Conservation (phyloP, 2,113 vertebrate species). For the Aleadryas rufinucha region DNA sequence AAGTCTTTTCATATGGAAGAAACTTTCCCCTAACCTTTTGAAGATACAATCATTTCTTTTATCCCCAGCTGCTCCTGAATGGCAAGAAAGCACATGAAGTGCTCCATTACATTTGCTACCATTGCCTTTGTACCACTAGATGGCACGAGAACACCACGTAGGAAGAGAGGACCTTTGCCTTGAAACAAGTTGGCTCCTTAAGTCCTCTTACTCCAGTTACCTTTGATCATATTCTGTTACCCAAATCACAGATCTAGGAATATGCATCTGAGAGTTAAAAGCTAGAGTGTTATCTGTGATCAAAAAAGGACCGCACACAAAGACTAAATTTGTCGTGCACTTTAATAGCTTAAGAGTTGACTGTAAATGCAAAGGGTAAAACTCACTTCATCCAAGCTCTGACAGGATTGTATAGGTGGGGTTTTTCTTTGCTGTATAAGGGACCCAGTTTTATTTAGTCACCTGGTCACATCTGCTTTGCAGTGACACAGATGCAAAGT, state of each 20-base stretch:
- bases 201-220: neutral
- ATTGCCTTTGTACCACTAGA: conserved; percentile 29
- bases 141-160: conserved; percentile 14
- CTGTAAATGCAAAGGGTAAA: neutral
- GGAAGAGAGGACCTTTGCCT: neutral
- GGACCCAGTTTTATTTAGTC: neutral
- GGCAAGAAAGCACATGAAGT: neutral
- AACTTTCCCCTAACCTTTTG: neutral
- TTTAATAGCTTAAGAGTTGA: neutral
- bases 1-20: neutral
- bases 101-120: accelerated
- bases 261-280: neutral
- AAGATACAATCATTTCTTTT: neutral
- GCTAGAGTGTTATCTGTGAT: neutral
- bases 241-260: neutral
- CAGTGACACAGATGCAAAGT: neutral
- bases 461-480: neutral
- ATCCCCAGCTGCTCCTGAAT: neutral
- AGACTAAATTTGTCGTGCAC: neutral
- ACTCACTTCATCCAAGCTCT: neutral
- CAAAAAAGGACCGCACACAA: neutral
- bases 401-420: neutral
- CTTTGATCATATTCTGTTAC: neutral
- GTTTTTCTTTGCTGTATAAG: neutral
- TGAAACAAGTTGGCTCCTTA: accelerated